Evolutionary conservation across 1,140 invertebrate species (phyloP).

Genomic region (Coenobita brevimanus): DNA sequence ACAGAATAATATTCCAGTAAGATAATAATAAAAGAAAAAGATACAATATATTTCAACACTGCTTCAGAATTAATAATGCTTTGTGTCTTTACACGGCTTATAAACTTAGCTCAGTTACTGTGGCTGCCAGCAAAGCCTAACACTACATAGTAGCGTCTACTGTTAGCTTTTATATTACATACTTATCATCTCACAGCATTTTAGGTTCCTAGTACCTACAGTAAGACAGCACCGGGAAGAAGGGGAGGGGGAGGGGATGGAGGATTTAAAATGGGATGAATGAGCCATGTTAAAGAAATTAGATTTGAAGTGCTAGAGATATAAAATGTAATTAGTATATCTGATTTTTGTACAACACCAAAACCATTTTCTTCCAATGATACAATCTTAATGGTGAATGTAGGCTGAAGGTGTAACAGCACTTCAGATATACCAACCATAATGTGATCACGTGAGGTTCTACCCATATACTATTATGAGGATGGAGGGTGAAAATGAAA

Average conservation of each 20-base stretch:
- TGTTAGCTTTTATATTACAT: conserved; percentile 55
- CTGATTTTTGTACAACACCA: conserved; percentile 11
- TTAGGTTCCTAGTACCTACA: conserved; percentile 55
- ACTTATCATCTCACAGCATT: conserved; percentile 60
- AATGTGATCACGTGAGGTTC: too few relatives aligned
- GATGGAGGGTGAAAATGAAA: too few relatives aligned
- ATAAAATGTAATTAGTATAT: conserved; percentile 16
- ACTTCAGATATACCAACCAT: neutral
- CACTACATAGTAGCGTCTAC: conserved; percentile 50
- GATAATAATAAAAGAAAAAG: neutral
- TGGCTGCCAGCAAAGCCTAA: conserved; percentile 61
- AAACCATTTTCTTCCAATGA: neutral
- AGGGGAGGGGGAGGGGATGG: conserved; percentile 20
- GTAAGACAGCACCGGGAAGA: conserved; percentile 63
- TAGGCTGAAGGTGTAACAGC: neutral
- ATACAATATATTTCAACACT: conserved; percentile 40
- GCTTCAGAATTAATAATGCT: conserved; percentile 49
- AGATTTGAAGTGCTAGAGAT: conserved; percentile 6
- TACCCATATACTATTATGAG: too few relatives aligned
- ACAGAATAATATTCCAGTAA: too few relatives aligned
- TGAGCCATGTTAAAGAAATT: conserved; percentile 6
- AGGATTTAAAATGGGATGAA: neutral
- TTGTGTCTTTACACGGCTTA: conserved; percentile 58
- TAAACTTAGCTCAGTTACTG: conserved; percentile 61
- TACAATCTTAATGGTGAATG: neutral